phyloP scores from a whole-genome alignment of 2,888 invertebrate genomes.

The Smittia sp. region DNA sequence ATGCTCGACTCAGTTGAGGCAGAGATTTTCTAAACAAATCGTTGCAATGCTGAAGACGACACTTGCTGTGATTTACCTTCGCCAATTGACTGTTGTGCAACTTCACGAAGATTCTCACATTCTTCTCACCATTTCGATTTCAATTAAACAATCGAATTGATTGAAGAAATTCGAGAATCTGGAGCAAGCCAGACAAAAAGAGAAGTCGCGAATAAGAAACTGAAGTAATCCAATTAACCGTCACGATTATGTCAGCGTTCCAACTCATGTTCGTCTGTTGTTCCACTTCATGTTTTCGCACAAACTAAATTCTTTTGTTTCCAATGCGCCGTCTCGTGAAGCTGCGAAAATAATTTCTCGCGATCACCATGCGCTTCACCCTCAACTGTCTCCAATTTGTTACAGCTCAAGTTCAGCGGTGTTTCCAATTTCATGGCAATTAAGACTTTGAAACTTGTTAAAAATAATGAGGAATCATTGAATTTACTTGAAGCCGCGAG shows the following conservation, averaged over 20 bases:
- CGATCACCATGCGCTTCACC: too few relatives aligned
- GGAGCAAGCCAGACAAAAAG: neutral
- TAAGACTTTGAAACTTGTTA: too few relatives aligned
- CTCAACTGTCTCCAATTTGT: too few relatives aligned
- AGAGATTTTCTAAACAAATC: neutral
- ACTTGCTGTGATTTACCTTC: neutral
- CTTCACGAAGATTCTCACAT: neutral
- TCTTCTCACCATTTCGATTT: neutral
- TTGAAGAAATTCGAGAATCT: neutral
- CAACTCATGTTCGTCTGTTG: too few relatives aligned
- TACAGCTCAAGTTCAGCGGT: too few relatives aligned
- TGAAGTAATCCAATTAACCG: neutral
- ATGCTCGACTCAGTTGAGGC: neutral
- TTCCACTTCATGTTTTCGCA: too few relatives aligned
- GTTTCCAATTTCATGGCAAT: too few relatives aligned
- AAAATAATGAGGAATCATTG: too few relatives aligned
- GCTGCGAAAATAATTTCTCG: too few relatives aligned
- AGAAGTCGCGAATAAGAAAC: neutral
- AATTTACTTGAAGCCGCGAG: too few relatives aligned
- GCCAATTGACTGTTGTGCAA: neutral
- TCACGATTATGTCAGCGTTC: neutral
- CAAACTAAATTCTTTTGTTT: too few relatives aligned
- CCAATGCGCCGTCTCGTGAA: too few relatives aligned
- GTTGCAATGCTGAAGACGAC: neutral
- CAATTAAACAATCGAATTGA: neutral